Base-by-base conservation (phyloP, 2,888 invertebrate species). In the Pachymerium ferrugineum region DNA sequence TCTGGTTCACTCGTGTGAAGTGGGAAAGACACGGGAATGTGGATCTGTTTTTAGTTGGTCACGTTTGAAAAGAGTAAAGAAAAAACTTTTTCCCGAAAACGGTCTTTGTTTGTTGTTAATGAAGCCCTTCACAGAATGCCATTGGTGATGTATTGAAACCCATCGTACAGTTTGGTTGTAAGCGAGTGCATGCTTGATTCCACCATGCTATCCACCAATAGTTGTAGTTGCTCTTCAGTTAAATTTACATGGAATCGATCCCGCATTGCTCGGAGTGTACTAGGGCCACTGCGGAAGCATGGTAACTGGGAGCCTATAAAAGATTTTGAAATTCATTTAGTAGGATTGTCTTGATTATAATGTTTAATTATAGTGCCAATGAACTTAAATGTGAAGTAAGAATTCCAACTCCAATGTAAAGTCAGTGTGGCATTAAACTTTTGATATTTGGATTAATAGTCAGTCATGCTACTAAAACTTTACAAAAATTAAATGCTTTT, bases 101-200 rank as follows among this genome's bases (percentile, higher is more conserved):
- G n/a, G n/a, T n/a, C n/a, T n/a, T 47, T 3, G 6, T 47, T 47
- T 19, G 4, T 47, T 47, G 19, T 47, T 47, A 22, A 10, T 19
- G 22, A 47, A 16, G 16, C 22, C 47, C 47, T 22, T 47, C 22
- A 47, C 16, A 91, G 87, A 81, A 98, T 98, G 77, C 97, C 97
- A 85, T 98, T 98, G 80, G 97, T 97, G 81, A 96, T 90, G 86
- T 98, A 99, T 86, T 99, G 99, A 86, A 96, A 99, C 83, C 96
- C 94, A 86, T 99, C 99, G 86, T 99, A 99, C 76, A 99, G 89
- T 80, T 96, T 90, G 10, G 99, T 99, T 77, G 98, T 98, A 78
- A 97, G 88, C 73, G 98, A 98, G 84, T 96, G 91, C 54, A 97
- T 89, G 78, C 96, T 96, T 81, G 93, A 92, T 79, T 95, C 92